Evolutionary conservation across 2,113 vertebrate genomes (phyloP).

Genomic region (Felis chaus): DNA sequence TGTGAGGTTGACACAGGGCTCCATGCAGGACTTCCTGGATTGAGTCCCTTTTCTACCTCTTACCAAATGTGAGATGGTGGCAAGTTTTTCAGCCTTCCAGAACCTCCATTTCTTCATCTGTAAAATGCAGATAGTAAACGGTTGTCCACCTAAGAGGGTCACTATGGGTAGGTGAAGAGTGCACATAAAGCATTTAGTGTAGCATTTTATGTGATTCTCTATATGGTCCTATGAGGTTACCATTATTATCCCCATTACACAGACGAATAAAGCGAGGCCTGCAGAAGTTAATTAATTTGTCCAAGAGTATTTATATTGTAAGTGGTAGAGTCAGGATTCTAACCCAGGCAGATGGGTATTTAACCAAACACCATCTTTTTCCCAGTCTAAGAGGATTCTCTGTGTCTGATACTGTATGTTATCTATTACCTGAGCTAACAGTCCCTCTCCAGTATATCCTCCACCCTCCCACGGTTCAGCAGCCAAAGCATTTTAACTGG

Average conservation of each 20-base stretch:
- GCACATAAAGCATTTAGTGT: not conserved
- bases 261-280: not conserved
- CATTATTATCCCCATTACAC: not conserved
- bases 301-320: not conserved
- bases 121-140: constrained; percentile 4
- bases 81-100: not conserved
- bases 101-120: not conserved
- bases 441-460: not conserved
- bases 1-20: not conserved
- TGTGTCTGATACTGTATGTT: not conserved
- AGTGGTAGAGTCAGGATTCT: constrained; percentile 9
- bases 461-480: not conserved
- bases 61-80: not conserved
- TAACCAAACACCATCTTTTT: not conserved
- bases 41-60: not conserved
- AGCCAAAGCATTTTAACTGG: not conserved
- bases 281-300: not conserved
- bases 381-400: not conserved
- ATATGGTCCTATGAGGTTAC: not conserved
- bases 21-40: not conserved
- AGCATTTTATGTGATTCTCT: not conserved
- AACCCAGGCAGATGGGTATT: not conserved
- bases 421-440: not conserved
- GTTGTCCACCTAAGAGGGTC: not conserved
- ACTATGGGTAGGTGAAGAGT: not conserved